Evolutionary conservation across 2,888 invertebrate species (phyloP).

Genomic region (Furcula furcula): DNA sequence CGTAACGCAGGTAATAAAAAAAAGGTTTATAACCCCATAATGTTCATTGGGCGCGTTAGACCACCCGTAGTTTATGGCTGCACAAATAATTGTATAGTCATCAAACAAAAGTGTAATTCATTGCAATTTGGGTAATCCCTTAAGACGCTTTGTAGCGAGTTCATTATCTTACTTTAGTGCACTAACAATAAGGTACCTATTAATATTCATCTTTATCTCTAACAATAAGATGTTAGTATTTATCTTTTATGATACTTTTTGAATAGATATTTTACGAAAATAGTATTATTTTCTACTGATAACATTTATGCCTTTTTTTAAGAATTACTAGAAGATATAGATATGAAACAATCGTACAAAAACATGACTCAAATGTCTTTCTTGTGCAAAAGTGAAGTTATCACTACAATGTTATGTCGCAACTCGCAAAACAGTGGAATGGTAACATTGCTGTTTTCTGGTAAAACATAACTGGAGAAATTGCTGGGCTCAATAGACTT

Average conservation of each 20-base stretch:
- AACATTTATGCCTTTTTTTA: background rate
- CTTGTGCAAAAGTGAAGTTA: too few species aligned
- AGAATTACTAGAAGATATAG: too few species aligned
- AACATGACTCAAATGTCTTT: too few species aligned
- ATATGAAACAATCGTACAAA: too few species aligned
- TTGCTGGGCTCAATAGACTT: too few species aligned
- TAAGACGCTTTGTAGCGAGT: constrained; percentile 25
- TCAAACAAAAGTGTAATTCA: constrained; percentile 44
- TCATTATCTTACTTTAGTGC: constrained; percentile 17
- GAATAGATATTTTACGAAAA: constrained; percentile 1
- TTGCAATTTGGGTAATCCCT: constrained; percentile 48
- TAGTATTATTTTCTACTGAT: background rate
- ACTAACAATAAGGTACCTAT: constrained; percentile 13
- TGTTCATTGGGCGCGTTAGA: constrained; percentile 24
- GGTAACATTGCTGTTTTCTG: too few species aligned
- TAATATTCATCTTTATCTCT: constrained; percentile 21
- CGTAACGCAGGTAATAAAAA: too few species aligned
- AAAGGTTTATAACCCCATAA: background rate
- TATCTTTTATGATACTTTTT: constrained; percentile 9
- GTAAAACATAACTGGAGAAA: too few species aligned
- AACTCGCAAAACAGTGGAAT: too few species aligned
- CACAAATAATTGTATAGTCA: constrained; percentile 56
- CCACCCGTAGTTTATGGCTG: constrained; percentile 46
- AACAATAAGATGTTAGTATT: constrained; percentile 17
- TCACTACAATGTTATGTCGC: too few species aligned